Evolutionary conservation across 2,113 vertebrate species (phyloP), one percentile per base, ranked within the genome.

Genomic region (Gallinago undulata): DNA sequence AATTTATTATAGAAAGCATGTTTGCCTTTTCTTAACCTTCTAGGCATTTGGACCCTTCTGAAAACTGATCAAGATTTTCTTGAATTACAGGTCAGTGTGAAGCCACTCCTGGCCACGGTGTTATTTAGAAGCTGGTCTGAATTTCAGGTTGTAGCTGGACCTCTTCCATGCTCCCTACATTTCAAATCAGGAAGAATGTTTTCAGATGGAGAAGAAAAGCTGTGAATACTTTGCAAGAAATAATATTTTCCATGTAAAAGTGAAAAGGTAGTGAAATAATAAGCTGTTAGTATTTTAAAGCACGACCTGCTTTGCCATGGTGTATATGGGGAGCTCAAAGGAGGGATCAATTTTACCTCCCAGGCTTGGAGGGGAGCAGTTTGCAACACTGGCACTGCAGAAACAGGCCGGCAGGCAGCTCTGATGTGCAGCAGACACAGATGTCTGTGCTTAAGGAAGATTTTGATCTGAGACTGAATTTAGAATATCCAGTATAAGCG

Each of bases 101-200:
- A 95, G 30, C 64, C 30, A 33, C 33, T 31, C 22, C n/a, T 80
- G 55, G 19, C 59, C 1, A 0, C 47, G 33, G 23, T 74, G 37
- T 84, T 89, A 39, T 24, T 53, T 90, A 56, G 43, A 66, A 95
- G n/a, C 69, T 72, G 35, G 35, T 68, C 90, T 88, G 76, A 60
- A 64, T 91, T 96, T 90, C 67, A 84, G 37, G 41, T 86, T 59
- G 62, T 30, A 88, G 47, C 35, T 82, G 68, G 47, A 92, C 24
- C 23, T 84, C 25, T 59, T 90, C 47, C 68, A 28, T 41, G 19
- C 25, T 90, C 47, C 25, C 64, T 77, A 2, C 81, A 80, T 81
- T 74, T 88, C 74, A 86, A 60, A 86, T 75, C 53, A 63, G 27
- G 59, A 88, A 48, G 14, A 88, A 43, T 69, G 63, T 69, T 91